phyloP scores from a whole-genome alignment of 1,140 invertebrate species.

The Megalopta genalis region DNA sequence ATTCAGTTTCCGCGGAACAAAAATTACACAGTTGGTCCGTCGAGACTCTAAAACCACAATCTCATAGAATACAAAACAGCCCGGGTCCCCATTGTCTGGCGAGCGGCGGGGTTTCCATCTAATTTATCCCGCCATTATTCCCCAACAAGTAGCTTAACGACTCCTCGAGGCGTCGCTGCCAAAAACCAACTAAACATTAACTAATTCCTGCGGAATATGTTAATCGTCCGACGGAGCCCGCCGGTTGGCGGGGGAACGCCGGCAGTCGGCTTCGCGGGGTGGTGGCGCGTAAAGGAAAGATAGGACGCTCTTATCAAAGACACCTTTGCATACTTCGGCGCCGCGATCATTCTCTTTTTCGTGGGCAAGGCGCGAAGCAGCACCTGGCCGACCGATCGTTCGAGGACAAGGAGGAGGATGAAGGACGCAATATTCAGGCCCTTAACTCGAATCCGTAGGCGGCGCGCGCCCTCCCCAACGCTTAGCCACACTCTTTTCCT shows the following conservation, averaged over 20 bases:
- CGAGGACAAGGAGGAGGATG: neutral
- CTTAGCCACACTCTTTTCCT: conserved; percentile 49
- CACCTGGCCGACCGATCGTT: conserved; percentile 20
- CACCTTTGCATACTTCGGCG: conserved; percentile 27
- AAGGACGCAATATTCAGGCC: conserved; percentile 60
- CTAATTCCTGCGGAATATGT: conserved; percentile 21
- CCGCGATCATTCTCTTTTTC: conserved; percentile 33
- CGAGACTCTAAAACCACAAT: conserved; percentile 2
- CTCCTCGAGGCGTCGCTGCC: neutral
- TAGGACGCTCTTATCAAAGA: conserved; percentile 23
- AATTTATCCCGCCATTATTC: conserved; percentile 5
- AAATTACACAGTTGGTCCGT: conserved; percentile 6
- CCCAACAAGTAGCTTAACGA: neutral
- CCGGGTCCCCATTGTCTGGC: neutral
- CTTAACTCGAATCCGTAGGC: conserved; percentile 50
- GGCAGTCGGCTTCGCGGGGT: neutral
- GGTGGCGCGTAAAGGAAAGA: too few relatives aligned
- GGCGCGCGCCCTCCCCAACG: conserved; percentile 38
- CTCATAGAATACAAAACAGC: neutral
- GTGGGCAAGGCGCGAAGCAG: neutral
- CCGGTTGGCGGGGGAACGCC: neutral
- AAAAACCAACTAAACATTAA: conserved; percentile 22
- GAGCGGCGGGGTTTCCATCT: neutral
- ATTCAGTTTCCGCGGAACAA: neutral
- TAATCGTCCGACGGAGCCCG: neutral